A percentile compares a stretch with the other conserved stretches of the same genome.
phyloP scores from a whole-genome alignment of 2,888 invertebrate species.

The Gibbula magus region DNA sequence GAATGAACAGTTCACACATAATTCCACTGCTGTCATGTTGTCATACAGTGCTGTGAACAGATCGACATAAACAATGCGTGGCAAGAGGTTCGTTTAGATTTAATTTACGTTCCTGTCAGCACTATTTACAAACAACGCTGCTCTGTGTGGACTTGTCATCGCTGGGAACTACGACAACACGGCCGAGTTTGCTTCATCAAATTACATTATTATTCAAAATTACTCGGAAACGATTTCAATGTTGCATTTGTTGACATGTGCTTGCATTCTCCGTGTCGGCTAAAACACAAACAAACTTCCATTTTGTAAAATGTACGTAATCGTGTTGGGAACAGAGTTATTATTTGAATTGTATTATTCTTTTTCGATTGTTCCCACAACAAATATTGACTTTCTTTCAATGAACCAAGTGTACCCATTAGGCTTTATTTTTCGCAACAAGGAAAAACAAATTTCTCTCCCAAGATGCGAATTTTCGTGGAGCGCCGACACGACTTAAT shows the following conservation, averaged over 20 bases:
- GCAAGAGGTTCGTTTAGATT: too few species aligned
- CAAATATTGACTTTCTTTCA: not conserved
- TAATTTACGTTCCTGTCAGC: too few species aligned
- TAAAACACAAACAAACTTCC: not conserved
- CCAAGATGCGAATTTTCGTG: conserved; percentile 5
- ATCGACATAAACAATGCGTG: too few species aligned
- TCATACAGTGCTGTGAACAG: too few species aligned
- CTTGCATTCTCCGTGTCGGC: not conserved
- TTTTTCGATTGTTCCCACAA: not conserved
- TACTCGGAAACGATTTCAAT: too few species aligned
- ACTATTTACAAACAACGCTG: too few species aligned
- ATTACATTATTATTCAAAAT: too few species aligned
- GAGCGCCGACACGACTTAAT: not conserved
- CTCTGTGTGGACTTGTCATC: too few species aligned
- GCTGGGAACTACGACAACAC: too few species aligned
- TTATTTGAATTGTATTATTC: not conserved
- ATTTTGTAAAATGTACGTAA: conserved; percentile 1
- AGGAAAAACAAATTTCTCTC: conserved; percentile 11
- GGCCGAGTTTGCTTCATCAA: too few species aligned
- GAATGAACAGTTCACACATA: too few species aligned
- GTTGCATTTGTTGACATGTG: not conserved
- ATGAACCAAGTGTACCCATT: not conserved
- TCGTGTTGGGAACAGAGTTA: not conserved
- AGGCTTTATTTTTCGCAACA: not conserved
- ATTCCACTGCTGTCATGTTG: too few species aligned